Conservation (phyloP, 2,888 invertebrate genomes). For the Macaria liturata region DNA sequence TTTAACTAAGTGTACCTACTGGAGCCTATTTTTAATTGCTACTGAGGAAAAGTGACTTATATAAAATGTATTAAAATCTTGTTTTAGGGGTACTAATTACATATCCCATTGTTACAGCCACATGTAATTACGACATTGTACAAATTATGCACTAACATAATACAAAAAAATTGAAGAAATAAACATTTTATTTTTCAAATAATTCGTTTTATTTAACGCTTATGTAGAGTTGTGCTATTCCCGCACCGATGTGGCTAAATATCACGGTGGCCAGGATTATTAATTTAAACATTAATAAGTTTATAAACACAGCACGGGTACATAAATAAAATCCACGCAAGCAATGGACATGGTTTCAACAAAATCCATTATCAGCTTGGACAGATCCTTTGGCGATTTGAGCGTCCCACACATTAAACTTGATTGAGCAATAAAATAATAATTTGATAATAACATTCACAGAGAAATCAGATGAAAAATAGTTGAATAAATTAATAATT, state of each 20-base stretch:
- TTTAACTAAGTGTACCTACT: too few relatives aligned
- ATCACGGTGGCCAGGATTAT: conserved; percentile 53
- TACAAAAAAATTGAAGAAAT: conserved; percentile 53
- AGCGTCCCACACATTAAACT: conserved; percentile 28
- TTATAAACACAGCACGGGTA: conserved; percentile 40
- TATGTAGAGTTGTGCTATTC: conserved; percentile 64
- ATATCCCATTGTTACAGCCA: conserved; percentile 43
- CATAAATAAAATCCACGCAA: conserved; percentile 29
- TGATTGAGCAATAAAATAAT: conserved; percentile 2
- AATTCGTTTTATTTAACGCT: conserved; percentile 68
- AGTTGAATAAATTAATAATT: too few relatives aligned
- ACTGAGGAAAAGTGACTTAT: too few relatives aligned
- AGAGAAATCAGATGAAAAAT: too few relatives aligned
- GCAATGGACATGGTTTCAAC: conserved; percentile 60
- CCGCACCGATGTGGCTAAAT: conserved; percentile 61
- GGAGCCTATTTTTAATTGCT: too few relatives aligned
- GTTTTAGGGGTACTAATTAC: conserved; percentile 14
- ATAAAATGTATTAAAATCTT: too few relatives aligned
- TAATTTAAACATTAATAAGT: conserved; percentile 30
- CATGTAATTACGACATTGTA: conserved; percentile 47
- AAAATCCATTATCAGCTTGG: conserved; percentile 54
- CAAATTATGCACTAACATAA: conserved; percentile 43
- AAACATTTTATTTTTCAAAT: conserved; percentile 67
- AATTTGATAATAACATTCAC: too few relatives aligned
- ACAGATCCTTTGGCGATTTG: conserved; percentile 60